A percentile compares a stretch with the other conserved stretches of the same genome.
Conservation (phyloP, 2,888 invertebrate genomes). For the Imbricaverruca yamaguchii region DNA sequence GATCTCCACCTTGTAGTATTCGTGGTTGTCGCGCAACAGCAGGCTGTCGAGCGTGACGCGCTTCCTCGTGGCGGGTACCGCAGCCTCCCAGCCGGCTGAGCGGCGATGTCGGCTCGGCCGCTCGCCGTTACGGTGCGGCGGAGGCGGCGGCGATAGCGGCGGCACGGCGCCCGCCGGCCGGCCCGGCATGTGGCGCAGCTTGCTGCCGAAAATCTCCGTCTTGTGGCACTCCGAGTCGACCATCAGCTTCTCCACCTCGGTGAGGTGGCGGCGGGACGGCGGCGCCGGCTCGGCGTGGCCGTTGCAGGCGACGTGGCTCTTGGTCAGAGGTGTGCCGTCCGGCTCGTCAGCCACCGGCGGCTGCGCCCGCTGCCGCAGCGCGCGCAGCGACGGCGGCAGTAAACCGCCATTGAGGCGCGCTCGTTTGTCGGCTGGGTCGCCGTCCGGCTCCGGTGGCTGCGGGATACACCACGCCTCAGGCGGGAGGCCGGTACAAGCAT, state of each 20-base stretch:
- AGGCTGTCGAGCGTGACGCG: not conserved
- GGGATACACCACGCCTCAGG: too few species aligned
- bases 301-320: too few species aligned
- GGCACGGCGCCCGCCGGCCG: not conserved
- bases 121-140: slow-evolving; percentile 9
- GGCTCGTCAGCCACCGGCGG: not conserved
- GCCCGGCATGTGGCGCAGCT: slow-evolving; percentile 13
- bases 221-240: not conserved
- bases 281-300: not conserved
- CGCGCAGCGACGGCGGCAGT: not conserved
- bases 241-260: slow-evolving; percentile 3
- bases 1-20: slow-evolving; percentile 17
- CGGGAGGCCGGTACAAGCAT: too few species aligned
- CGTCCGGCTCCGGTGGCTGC: slow-evolving; percentile 10
- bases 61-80: not conserved
- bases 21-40: slow-evolving; percentile 6
- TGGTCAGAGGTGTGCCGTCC: not conserved
- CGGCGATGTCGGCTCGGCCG: not conserved
- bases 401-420: not conserved
- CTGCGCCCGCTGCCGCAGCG: not conserved
- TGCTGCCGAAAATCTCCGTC: slow-evolving; percentile 7
- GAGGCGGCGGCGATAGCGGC: too few species aligned
- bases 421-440: not conserved
- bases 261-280: not conserved
- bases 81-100: not conserved